Evolutionary conservation across 2,113 vertebrate genomes (phyloP).

Genomic region (Scytalopus superciliaris): DNA sequence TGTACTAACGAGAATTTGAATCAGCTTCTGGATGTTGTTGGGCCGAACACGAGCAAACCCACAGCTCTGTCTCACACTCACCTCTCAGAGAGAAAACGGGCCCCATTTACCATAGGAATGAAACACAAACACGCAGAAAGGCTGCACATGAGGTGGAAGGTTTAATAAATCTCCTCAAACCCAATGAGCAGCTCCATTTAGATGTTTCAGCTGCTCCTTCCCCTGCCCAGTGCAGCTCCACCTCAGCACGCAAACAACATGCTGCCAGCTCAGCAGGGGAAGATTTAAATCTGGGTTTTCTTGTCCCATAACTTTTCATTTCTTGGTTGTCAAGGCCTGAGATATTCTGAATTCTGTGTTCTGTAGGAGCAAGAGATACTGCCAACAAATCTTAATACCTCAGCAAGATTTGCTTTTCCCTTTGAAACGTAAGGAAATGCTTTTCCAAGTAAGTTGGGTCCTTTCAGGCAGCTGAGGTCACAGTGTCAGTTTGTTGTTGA

Average conservation of each 20-base stretch:
- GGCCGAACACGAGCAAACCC: not conserved
- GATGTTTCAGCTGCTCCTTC: not conserved
- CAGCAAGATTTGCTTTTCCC: not conserved
- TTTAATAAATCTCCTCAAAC: not conserved
- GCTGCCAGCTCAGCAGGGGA: conserved; percentile 54
- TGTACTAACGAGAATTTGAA: not conserved
- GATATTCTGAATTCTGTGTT: not conserved
- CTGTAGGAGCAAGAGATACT: not conserved
- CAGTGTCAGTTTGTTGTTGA: not conserved
- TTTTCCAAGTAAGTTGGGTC: not conserved
- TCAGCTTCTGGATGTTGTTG: not conserved
- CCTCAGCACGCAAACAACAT: not conserved
- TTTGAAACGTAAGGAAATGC: not conserved
- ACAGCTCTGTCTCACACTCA: not conserved
- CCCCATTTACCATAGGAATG: not conserved
- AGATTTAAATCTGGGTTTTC: conserved; percentile 60
- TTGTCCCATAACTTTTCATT: conserved; percentile 42
- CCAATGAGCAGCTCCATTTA: not conserved
- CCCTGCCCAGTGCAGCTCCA: not conserved
- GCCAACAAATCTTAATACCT: not conserved
- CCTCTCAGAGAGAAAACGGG: not conserved
- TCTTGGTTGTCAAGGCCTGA: conserved; percentile 48
- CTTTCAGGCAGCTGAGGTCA: not conserved
- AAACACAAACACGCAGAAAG: not conserved
- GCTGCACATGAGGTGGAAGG: not conserved